These are phyloP conservation scores for Drosophila crucigera DNA, from an alignment of 2,888 invertebrate genomes.

Conservation along the genomic window DNA sequence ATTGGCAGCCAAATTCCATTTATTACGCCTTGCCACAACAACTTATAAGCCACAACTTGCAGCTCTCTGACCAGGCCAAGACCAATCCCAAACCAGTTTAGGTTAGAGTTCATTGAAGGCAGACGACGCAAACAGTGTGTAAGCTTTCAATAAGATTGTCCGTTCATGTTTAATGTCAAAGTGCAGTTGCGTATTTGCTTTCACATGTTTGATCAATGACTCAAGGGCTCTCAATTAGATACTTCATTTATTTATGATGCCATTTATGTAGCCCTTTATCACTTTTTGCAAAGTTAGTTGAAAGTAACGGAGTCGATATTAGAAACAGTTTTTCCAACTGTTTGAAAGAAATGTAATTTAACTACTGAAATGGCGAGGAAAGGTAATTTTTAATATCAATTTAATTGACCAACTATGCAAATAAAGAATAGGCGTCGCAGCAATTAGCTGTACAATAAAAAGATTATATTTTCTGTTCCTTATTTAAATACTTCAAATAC, in stretches of 20 bases:
- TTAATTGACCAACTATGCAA: neutral
- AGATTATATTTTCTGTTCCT: neutral
- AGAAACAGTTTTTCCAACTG: neutral
- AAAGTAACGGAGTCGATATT: neutral
- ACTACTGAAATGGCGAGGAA: neutral
- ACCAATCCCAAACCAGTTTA: slow-evolving; percentile 4
- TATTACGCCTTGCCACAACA: slow-evolving; percentile 53
- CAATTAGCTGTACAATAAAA: neutral
- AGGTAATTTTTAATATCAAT: neutral
- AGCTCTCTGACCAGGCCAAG: slow-evolving; percentile 11
- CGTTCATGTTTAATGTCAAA: slow-evolving; percentile 48
- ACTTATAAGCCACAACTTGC: slow-evolving; percentile 45
- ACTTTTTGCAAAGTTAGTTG: slow-evolving; percentile 7
- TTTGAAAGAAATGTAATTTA: neutral
- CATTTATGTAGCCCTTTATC: neutral
- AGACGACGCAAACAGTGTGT: slow-evolving; percentile 26
- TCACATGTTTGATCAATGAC: slow-evolving; percentile 55
- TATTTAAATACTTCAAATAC: neutral
- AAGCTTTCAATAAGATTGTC: slow-evolving; percentile 47
- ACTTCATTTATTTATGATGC: slow-evolving; percentile 23
- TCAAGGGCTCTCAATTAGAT: slow-evolving; percentile 15
- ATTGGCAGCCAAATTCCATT: slow-evolving; percentile 61
- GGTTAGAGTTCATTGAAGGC: slow-evolving; percentile 63
- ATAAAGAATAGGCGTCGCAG: neutral
- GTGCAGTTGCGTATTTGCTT: slow-evolving; percentile 46